Evolutionary conservation across 2,888 invertebrate species (phyloP).

Genomic region (Caradrina kadenii): DNA sequence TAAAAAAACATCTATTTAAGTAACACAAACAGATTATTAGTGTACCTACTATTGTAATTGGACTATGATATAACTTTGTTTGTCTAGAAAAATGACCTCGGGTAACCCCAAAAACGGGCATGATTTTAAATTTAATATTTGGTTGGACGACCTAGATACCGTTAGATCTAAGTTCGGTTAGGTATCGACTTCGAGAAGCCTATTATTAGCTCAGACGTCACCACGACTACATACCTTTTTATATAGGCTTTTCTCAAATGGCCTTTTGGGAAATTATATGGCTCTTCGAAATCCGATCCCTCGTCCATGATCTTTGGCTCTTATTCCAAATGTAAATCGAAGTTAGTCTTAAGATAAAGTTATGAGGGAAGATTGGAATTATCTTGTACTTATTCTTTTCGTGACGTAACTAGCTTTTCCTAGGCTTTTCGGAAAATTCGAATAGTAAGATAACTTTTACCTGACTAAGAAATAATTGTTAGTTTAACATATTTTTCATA

Average conservation of each 20-base stretch:
- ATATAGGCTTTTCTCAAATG: constrained; percentile 31
- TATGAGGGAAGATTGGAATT: not conserved
- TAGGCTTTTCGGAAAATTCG: not conserved
- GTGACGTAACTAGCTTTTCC: too few species aligned
- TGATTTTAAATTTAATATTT: constrained; percentile 11
- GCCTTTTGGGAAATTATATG: constrained; percentile 63
- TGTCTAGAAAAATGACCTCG: not conserved
- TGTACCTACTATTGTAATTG: too few species aligned
- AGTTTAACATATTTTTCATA: too few species aligned
- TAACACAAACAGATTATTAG: not conserved
- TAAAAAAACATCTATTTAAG: not conserved
- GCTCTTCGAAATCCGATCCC: constrained; percentile 37
- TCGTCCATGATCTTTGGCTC: constrained; percentile 56
- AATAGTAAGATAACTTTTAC: too few species aligned
- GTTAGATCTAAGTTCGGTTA: constrained; percentile 20
- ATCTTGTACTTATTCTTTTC: not conserved
- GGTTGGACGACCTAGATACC: constrained; percentile 26
- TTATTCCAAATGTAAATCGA: constrained; percentile 13
- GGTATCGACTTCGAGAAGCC: constrained; percentile 7
- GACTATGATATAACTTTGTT: not conserved
- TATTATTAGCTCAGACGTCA: constrained; percentile 48
- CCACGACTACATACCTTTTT: constrained; percentile 11
- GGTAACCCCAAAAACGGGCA: not conserved
- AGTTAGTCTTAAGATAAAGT: not conserved
- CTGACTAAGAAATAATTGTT: too few species aligned